Conservation (phyloP, 1,140 invertebrate genomes). For the Diplogasteroides magnus region DNA sequence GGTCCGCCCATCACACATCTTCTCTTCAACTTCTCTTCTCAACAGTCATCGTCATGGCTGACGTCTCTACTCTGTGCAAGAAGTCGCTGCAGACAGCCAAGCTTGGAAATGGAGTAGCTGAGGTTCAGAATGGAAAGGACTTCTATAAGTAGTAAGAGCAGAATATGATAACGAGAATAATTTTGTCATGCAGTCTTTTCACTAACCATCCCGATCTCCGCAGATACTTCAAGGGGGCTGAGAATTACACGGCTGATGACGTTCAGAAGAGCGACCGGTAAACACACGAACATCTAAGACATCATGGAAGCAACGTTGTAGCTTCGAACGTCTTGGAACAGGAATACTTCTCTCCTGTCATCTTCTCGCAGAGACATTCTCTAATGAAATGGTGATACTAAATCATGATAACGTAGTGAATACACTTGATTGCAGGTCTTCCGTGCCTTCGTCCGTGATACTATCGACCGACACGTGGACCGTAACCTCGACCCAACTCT, state of each 20-base stretch:
- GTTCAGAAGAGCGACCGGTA: conserved; percentile 47
- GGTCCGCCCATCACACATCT: too few relatives aligned
- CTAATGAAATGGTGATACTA: too few relatives aligned
- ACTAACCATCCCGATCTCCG: conserved; percentile 44
- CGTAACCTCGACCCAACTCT: conserved; percentile 40
- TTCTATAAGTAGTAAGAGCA: conserved; percentile 34
- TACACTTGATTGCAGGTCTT: too few relatives aligned
- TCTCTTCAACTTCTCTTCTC: background rate
- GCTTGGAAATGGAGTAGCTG: conserved; percentile 14
- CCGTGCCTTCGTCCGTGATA: conserved; percentile 38
- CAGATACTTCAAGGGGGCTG: conserved; percentile 46
- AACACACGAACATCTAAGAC: too few relatives aligned
- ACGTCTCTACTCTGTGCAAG: conserved; percentile 12
- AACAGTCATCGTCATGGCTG: conserved; percentile 9
- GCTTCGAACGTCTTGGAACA: conserved; percentile 36
- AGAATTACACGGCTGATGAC: conserved; percentile 44
- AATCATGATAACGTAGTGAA: too few relatives aligned
- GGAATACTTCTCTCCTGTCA: conserved; percentile 36
- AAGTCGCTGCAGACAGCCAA: conserved; percentile 19
- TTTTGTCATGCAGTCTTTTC: conserved; percentile 40
- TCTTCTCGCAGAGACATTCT: conserved; percentile 24
- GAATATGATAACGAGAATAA: background rate
- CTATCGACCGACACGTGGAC: conserved; percentile 31
- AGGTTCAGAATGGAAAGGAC: conserved; percentile 27
- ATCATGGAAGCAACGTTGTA: too few relatives aligned